Percentiles rank a stretch among this genome's conserved stretches.
Evolutionary conservation across 2,113 vertebrate genomes (phyloP).

Genomic region (Trichechus manatus): DNA sequence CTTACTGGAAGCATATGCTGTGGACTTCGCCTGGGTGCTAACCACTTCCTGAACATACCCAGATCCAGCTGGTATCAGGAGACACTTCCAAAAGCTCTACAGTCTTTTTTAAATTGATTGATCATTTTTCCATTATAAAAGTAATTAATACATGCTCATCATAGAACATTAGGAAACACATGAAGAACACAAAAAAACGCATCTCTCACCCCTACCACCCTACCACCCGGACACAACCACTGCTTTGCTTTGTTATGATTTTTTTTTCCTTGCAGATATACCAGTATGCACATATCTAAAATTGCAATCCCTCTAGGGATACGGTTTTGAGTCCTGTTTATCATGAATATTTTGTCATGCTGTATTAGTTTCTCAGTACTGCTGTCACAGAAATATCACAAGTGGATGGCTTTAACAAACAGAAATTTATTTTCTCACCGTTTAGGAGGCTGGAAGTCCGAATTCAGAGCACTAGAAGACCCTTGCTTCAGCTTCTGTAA

Average conservation of each 20-base stretch:
- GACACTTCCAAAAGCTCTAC: background rate
- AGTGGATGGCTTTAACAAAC: too few species aligned
- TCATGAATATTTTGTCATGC: background rate
- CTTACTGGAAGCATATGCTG: background rate
- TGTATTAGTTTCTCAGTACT: too few species aligned
- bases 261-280: background rate
- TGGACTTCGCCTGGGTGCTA: background rate
- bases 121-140: constrained; percentile 29
- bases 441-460: too few species aligned
- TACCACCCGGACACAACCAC: constrained; percentile 9
- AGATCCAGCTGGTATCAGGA: background rate
- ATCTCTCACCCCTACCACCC: background rate
- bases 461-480: too few species aligned
- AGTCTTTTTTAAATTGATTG: background rate
- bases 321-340: background rate
- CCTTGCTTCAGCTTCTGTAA: too few species aligned
- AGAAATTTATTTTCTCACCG: too few species aligned
- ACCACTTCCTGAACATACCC: background rate
- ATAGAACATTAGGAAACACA: background rate
- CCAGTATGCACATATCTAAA: background rate
- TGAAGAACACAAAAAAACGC: background rate
- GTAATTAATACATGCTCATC: constrained; percentile 22
- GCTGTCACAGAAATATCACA: too few species aligned
- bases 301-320: background rate
- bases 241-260: background rate